phyloP scores from a whole-genome alignment of 2,888 invertebrate genomes.

The Agelastica alni region DNA sequence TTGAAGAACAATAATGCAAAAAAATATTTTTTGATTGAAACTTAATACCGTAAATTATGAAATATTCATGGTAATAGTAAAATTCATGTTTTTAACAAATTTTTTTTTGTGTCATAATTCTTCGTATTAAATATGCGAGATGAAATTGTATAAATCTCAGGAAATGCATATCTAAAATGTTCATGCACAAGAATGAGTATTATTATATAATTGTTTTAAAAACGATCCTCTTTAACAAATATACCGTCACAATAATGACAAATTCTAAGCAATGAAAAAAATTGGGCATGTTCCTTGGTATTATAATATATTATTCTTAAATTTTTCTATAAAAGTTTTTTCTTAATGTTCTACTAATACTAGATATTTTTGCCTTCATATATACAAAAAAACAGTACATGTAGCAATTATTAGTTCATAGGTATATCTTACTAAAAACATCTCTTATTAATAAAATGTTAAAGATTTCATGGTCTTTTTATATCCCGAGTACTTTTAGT shows the following conservation, averaged over 20 bases:
- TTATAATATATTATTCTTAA: conserved; percentile 36
- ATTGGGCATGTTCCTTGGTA: conserved; percentile 30
- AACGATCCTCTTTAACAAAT: conserved; percentile 41
- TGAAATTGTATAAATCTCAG: conserved; percentile 36
- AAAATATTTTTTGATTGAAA: no score
- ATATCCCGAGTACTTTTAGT: no score
- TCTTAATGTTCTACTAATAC: conserved; percentile 49
- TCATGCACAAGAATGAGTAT: conserved; percentile 25
- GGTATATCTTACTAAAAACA: conserved; percentile 46
- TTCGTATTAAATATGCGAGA: no score
- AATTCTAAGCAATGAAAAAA: conserved; percentile 26
- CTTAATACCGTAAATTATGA: no score
- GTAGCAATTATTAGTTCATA: conserved; percentile 48
- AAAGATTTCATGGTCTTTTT: conserved; percentile 33
- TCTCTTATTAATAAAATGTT: conserved; percentile 50
- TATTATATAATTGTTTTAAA: conserved; percentile 20
- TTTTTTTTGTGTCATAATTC: neutral
- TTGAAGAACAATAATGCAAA: no score
- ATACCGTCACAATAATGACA: conserved; percentile 28
- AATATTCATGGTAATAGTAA: no score
- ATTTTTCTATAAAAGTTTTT: conserved; percentile 44
- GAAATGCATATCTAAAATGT: conserved; percentile 36
- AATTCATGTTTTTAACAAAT: no score
- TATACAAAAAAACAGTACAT: conserved; percentile 40
- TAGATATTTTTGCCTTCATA: conserved; percentile 50